Conservation (phyloP, 2,797 vertebrate species). For the Smutsia temminckii region DNA sequence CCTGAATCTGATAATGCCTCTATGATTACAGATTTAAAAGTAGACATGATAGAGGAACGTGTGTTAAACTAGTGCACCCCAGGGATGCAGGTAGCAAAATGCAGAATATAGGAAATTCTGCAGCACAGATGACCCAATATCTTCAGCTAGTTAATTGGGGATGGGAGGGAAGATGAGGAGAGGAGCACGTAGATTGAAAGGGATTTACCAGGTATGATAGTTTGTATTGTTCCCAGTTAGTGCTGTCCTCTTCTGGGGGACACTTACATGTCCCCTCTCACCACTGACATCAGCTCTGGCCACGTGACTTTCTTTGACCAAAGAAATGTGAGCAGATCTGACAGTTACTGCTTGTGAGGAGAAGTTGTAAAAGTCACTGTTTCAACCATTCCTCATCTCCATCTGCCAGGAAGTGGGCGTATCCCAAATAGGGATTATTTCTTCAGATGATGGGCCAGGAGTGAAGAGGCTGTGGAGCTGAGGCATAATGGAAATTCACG, state of each 20-base stretch:
- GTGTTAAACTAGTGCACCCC: not conserved
- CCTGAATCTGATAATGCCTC: not conserved
- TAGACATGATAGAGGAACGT: not conserved
- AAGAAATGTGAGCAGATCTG: not conserved
- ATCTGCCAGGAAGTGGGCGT: conserved; percentile 56
- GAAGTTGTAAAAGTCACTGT: conserved; percentile 31
- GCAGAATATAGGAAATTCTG: conserved; percentile 2
- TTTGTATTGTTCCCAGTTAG: not conserved
- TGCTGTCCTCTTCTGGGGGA: not conserved
- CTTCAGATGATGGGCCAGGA: conserved; percentile 24
- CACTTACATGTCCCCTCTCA: not conserved
- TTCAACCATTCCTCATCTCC: conserved; percentile 17
- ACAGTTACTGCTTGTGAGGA: conserved; percentile 10
- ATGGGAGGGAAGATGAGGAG: not conserved
- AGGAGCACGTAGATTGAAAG: not conserved
- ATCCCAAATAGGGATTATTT: conserved; percentile 31
- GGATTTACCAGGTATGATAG: not conserved
- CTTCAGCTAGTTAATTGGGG: not conserved
- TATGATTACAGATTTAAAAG: conserved; percentile 28
- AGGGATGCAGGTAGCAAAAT: not conserved
- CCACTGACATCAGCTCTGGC: not conserved
- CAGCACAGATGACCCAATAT: not conserved
- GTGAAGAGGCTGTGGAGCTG: conserved; percentile 15
- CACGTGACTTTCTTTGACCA: not conserved
- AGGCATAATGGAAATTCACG: conserved; percentile 18